These are phyloP conservation scores for Rhopilema esculentum DNA, from an alignment of 30 jellyfish, hydroid and myxozoan genomes.

Conservation along the genomic window DNA sequence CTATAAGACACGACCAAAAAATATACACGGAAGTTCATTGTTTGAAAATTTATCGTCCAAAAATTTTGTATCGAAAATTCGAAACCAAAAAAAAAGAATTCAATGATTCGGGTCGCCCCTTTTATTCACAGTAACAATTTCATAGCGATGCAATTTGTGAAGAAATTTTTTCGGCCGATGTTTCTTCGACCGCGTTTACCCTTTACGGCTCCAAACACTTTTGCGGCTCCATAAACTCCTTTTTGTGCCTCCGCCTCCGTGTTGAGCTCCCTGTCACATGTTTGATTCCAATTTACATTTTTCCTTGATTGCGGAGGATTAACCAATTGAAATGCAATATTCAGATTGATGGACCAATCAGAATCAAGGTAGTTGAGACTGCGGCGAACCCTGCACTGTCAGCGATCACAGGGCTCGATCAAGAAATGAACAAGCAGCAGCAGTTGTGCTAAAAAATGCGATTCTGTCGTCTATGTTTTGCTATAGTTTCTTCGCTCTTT, in stretches of 20 bases:
- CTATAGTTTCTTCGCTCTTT: neutral
- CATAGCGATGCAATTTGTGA: too few relatives aligned
- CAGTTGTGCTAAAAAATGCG: constrained; percentile 6
- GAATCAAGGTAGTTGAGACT: constrained; percentile 31
- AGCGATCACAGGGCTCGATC: constrained; percentile 56
- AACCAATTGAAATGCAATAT: constrained; percentile 52
- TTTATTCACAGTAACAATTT: too few relatives aligned
- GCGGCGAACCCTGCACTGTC: constrained; percentile 63
- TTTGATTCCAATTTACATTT: constrained; percentile 48
- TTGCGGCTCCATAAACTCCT: neutral
- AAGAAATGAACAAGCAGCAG: constrained; percentile 65
- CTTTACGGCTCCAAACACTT: too few relatives aligned
- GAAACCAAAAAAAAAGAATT: too few relatives aligned
- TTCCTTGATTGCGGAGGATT: constrained; percentile 11
- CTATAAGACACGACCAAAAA: too few relatives aligned
- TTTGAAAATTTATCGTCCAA: too few relatives aligned
- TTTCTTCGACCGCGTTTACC: too few relatives aligned
- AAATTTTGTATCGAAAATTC: too few relatives aligned
- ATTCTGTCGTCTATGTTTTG: neutral
- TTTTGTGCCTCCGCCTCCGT: neutral
- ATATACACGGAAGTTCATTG: too few relatives aligned
- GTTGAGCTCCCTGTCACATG: constrained; percentile 58
- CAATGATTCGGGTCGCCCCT: too few relatives aligned
- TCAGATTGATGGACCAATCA: constrained; percentile 41
- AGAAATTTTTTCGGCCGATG: too few relatives aligned